phyloP scores from a whole-genome alignment of 2,888 invertebrate genomes.

The Tuberolachnus salignus region DNA sequence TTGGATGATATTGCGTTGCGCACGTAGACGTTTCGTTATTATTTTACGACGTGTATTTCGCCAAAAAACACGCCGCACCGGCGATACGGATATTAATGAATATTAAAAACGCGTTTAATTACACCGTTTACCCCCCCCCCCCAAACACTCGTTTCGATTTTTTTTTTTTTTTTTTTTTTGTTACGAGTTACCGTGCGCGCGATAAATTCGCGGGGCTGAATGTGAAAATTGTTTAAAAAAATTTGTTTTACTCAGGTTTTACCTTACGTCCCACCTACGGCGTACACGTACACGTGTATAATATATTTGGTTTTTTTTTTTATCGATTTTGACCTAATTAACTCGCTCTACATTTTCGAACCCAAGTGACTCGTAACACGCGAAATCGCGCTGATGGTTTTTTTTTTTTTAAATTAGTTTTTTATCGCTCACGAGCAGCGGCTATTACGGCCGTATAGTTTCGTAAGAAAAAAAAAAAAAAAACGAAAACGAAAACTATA shows the following conservation, averaged over 20 bases:
- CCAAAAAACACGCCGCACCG: not conserved
- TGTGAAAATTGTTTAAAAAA: too few relatives aligned
- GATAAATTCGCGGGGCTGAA: not conserved
- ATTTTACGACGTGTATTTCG: too few relatives aligned
- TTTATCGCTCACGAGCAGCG: conserved; percentile 31
- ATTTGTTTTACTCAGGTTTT: not conserved
- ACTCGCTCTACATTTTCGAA: not conserved
- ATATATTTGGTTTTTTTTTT: too few relatives aligned
- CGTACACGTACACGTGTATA: not conserved
- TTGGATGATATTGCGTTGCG: too few relatives aligned
- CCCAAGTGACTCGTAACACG: conserved; percentile 45
- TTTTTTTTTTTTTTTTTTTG: too few relatives aligned
- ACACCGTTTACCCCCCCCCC: not conserved
- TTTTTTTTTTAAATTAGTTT: conserved; percentile 54
- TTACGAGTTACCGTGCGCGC: too few relatives aligned
- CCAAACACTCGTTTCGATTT: too few relatives aligned
- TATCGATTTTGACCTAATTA: conserved; percentile 51
- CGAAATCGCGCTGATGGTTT: conserved; percentile 37
- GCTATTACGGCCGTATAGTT: not conserved
- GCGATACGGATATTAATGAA: not conserved
- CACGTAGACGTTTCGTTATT: not conserved
- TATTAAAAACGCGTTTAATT: conserved; percentile 21
- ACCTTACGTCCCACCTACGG: too few relatives aligned
- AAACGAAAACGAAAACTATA: not conserved
- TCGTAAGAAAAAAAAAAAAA: not conserved